These are phyloP conservation scores for Eupithecia subfuscata DNA, from an alignment of 2,888 invertebrate species.

Conservation along the genomic window DNA sequence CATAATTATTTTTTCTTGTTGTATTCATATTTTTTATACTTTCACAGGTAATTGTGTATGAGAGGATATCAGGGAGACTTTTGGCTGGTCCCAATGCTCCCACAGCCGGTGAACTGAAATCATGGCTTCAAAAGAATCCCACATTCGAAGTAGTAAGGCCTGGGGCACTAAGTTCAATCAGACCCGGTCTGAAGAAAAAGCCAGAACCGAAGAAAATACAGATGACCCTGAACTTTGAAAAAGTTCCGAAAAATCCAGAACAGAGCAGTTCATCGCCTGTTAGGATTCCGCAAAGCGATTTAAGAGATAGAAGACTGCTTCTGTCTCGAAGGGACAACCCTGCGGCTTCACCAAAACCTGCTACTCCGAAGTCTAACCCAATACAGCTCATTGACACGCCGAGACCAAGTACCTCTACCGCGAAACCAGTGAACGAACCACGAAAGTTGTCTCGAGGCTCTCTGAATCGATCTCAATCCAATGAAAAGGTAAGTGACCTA, in stretches of 20 bases:
- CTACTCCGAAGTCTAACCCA: conserved; percentile 53
- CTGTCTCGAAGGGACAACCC: conserved; percentile 59
- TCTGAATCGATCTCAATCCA: conserved; percentile 60
- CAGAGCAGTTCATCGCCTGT: conserved; percentile 52
- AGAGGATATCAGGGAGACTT: conserved; percentile 90
- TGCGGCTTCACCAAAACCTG: conserved; percentile 50
- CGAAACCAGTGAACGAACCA: conserved; percentile 57
- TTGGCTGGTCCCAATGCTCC: conserved; percentile 93
- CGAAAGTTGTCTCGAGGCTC: conserved; percentile 59
- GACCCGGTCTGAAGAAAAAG: conserved; percentile 70
- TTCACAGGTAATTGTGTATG: conserved; percentile 91
- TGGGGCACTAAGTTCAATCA: conserved; percentile 80
- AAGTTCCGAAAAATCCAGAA: conserved; percentile 64
- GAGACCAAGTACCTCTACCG: conserved; percentile 63
- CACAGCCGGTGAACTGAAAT: conserved; percentile 89
- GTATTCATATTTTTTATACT: conserved; percentile 30
- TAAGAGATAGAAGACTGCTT: conserved; percentile 55
- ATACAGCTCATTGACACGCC: conserved; percentile 62
- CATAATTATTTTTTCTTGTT: neutral
- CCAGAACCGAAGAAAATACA: conserved; percentile 70
- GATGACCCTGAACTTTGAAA: conserved; percentile 79
- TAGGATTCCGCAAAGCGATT: conserved; percentile 52
- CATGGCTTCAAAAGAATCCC: conserved; percentile 94
- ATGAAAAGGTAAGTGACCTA: conserved; percentile 66
- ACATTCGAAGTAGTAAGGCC: conserved; percentile 93